Evolutionary conservation across 1,140 invertebrate genomes (phyloP), one percentile per base, ranked within the genome.

Genomic region (Hylyphantes graminicola): DNA sequence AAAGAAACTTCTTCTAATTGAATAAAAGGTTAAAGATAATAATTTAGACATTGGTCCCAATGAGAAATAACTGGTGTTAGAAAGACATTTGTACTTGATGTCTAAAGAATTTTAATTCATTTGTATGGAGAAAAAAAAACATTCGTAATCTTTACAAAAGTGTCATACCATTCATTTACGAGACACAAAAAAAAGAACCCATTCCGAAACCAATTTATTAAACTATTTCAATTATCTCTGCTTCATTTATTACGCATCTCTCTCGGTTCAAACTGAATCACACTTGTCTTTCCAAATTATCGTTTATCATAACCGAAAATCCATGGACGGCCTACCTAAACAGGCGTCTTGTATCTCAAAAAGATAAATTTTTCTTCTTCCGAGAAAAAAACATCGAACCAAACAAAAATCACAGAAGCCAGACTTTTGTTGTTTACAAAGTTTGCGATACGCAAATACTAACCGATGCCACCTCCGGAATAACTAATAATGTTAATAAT

Each of bases 181-280:
- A n/a, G 9, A 12, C 9, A 54, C 70, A 53, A 57, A 21, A 59
- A 75, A 57, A 61, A 53, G 61, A 59, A 75, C 21, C n/a, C 21
- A 51, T 59, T 19, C 50, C 55, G 54, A 48, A 64, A n/a, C 12
- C 53, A 74, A 35, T 17, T 57, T 21, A 59, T 57, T 59, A 76
- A 76, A 76, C 9, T 9, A 51, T 76, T 76, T 76, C 64, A 76
- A 76, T 76, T 76, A 76, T 51, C 74, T 10, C n/a, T 48, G 53
- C 35, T 64, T 76, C 74, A 76, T 76, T 76, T 76, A 64, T 76
- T 76, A 76, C 35, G 35, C 35, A 35, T 35, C 35, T 63, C 55
- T 6, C 19, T 8, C 61, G 63, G 50, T 76, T 53, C 61, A 48
- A 21, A n/a, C 7, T 19, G 15, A 57, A 74, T 57, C 57, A 74